These are phyloP conservation scores for Sinocyclocheilus grahami DNA, from an alignment of 2,113 vertebrate genomes.

Conservation along the genomic window DNA sequence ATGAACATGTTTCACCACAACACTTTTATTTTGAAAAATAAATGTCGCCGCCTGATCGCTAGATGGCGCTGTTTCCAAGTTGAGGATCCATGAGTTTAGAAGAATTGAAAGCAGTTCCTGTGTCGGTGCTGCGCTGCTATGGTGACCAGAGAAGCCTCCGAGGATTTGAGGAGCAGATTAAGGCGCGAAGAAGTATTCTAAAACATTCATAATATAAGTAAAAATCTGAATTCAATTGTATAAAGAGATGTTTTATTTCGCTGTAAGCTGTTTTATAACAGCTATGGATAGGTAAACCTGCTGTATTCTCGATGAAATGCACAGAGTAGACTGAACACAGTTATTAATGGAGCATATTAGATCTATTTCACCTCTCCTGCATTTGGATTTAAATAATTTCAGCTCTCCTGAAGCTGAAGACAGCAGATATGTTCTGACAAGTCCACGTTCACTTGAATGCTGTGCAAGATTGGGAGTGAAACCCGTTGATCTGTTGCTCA, in stretches of 20 bases:
- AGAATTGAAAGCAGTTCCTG: background rate
- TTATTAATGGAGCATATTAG: slow-evolving; percentile 59
- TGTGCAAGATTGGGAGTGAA: slow-evolving; percentile 68
- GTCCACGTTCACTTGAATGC: slow-evolving; percentile 69
- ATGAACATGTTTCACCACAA: too few species aligned
- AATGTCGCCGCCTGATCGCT: background rate
- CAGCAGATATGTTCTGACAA: slow-evolving; percentile 67
- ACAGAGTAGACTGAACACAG: background rate
- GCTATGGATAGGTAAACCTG: background rate
- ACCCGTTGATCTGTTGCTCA: slow-evolving; percentile 73
- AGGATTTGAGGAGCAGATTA: background rate
- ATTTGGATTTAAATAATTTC: slow-evolving; percentile 67
- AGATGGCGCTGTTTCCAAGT: background rate
- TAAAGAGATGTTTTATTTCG: background rate
- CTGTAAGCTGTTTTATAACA: background rate
- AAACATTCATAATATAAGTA: too few species aligned
- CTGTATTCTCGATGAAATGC: background rate
- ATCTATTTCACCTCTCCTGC: slow-evolving; percentile 45
- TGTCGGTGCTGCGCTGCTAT: slow-evolving; percentile 5
- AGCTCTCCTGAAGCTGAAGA: slow-evolving; percentile 42
- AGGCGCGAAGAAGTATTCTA: slow-evolving; percentile 2
- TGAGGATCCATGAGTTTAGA: background rate
- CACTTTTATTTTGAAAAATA: too few species aligned
- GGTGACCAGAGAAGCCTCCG: slow-evolving; percentile 6
- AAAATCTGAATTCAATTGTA: background rate